Conservation (phyloP, 2,797 vertebrate genomes). For the Tokudaia tokunoshimensis region DNA sequence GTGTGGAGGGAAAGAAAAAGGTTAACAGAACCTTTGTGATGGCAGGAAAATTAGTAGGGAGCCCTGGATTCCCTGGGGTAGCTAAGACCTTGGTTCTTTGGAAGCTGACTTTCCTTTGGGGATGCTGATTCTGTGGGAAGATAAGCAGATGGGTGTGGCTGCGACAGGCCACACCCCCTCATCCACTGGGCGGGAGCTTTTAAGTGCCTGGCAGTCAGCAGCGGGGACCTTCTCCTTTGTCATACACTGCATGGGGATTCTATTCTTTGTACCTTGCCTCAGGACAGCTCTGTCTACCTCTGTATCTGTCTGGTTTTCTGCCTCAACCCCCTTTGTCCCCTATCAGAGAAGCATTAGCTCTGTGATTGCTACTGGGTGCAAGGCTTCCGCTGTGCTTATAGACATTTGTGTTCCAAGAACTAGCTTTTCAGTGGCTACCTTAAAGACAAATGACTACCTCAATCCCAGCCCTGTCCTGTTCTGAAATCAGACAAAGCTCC, state of each 20-base stretch:
- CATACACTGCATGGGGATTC: background rate
- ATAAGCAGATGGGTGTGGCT: background rate
- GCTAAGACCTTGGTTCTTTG: background rate
- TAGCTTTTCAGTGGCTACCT: background rate
- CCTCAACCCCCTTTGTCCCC: background rate
- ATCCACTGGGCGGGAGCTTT: background rate
- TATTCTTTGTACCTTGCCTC: background rate
- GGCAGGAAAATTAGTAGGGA: background rate
- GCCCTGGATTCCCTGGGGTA: background rate
- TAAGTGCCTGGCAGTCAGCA: background rate
- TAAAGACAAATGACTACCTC: background rate
- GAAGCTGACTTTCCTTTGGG: conserved; percentile 32
- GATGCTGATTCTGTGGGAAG: conserved; percentile 8
- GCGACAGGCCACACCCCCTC: background rate
- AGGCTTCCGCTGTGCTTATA: background rate
- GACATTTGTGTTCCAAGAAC: background rate
- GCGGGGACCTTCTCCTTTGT: background rate
- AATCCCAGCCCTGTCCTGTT: background rate
- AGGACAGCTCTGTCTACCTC: background rate
- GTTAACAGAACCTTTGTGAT: background rate
- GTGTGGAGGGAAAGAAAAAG: background rate
- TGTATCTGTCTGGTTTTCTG: background rate
- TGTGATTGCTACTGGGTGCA: background rate
- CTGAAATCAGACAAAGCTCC: background rate
- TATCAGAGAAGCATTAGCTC: background rate